Base-by-base conservation (phyloP, 1,140 invertebrate genomes). In the Physella acuta region DNA sequence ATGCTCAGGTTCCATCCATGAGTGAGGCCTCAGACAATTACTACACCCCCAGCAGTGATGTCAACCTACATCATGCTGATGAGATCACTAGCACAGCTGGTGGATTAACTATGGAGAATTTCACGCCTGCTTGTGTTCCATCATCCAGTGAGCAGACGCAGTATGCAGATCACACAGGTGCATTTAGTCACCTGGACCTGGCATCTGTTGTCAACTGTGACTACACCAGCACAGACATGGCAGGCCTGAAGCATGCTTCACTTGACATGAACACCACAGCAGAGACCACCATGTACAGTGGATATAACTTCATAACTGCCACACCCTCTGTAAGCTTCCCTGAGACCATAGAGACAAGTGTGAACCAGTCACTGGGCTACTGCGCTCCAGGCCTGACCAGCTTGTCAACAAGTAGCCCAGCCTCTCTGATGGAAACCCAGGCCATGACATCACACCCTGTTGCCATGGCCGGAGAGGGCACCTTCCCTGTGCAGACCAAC, bases 161-260 rank as follows among this genome's bases (percentile, higher is more conserved):
- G n/a, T n/a, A n/a, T n/a, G n/a, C n/a, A n/a, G n/a, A n/a, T n/a
- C n/a, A n/a, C n/a, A n/a, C n/a, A 34, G 5, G 24, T 34, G 33
- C 56, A 33, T 61, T 61, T 24, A 28, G 34, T 28, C 59, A 39
- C 4, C 39, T 61, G 39, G 59, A 44, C 30, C 30, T 61, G 5
- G 1, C 36, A 26, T 3, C 59, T n/a, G 59, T 61, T 14, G 59
- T 61, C 16, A 61, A 61, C 20, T 34, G 31, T 20, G n/a, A n/a
- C n/a, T n/a, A n/a, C n/a, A n/a, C n/a, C n/a, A n/a, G n/a, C n/a
- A n/a, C n/a, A n/a, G n/a, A n/a, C n/a, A n/a, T n/a, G n/a, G n/a
- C n/a, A n/a, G 39, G 39, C 8, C 8, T 11, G 8, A 11, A 11
- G 8, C 8, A 44, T 20, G 8, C 39, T 20, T 11, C 8, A 8